Conservation (phyloP, 2,888 invertebrate species). For the Amorpha juglandis region DNA sequence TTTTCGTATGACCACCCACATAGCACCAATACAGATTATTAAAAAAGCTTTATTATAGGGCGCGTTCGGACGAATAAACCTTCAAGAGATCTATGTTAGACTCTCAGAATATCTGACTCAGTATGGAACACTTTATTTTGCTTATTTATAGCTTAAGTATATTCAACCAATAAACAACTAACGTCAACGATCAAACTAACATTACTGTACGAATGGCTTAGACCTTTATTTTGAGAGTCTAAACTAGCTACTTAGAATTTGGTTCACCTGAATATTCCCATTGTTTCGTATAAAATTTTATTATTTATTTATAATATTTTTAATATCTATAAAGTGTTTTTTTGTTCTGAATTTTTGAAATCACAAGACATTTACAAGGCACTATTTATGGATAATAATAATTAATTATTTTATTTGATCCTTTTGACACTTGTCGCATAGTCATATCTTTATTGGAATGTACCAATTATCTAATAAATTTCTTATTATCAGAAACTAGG, state of each 20-base stretch:
- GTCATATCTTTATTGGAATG: slow-evolving; percentile 18
- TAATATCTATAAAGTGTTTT: slow-evolving; percentile 16
- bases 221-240: no score
- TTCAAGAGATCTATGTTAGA: no score
- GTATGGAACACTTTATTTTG: no score
- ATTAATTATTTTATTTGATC: neutral
- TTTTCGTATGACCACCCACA: slow-evolving; percentile 48
- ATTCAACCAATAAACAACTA: no score
- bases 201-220: no score
- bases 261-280: no score
- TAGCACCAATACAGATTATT: slow-evolving; percentile 58
- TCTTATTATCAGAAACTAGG: slow-evolving; percentile 16
- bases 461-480: slow-evolving; percentile 10
- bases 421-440: slow-evolving; percentile 5
- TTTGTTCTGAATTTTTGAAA: slow-evolving; percentile 17
- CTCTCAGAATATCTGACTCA: no score
- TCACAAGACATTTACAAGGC: neutral
- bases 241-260: no score
- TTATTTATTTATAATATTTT: slow-evolving; percentile 8
- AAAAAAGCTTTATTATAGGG: neutral
- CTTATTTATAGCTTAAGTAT: no score
- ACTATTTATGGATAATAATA: neutral
- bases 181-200: no score
- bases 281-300: slow-evolving; percentile 3
- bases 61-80: no score